phyloP scores from a whole-genome alignment of 2,797 vertebrate genomes.

The Sciurus carolinensis region DNA sequence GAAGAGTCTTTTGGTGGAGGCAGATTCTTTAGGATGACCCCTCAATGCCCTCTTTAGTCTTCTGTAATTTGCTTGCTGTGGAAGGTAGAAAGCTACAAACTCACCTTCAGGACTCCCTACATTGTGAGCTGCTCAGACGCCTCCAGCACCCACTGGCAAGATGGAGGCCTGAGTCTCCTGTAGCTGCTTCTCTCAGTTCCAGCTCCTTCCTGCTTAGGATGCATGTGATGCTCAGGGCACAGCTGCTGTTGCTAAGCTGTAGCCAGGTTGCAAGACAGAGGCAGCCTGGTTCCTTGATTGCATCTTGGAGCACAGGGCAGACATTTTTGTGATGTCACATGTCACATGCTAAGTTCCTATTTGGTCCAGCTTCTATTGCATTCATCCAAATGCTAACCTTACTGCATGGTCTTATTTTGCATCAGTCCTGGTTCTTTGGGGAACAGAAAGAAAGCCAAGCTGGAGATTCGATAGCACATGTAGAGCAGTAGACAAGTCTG shows the following conservation, averaged over 20 bases:
- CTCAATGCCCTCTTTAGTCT: background rate
- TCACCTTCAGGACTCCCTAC: background rate
- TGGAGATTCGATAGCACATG: background rate
- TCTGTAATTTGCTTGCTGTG: background rate
- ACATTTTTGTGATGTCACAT: background rate
- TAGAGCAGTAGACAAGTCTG: background rate
- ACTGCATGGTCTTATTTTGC: background rate
- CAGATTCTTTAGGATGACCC: background rate
- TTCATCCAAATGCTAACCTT: background rate
- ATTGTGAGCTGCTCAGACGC: too few relatives aligned
- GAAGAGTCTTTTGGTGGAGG: background rate
- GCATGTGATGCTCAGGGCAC: too few relatives aligned
- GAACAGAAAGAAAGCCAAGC: background rate
- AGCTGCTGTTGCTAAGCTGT: background rate
- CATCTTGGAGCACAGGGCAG: background rate
- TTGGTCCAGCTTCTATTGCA: background rate
- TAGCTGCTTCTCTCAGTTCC: background rate
- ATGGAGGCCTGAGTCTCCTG: accelerated
- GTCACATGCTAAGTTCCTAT: background rate
- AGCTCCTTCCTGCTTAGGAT: background rate
- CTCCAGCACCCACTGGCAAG: background rate
- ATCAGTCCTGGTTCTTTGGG: background rate
- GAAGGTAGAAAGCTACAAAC: background rate
- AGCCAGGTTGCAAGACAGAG: background rate
- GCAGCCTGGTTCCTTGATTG: background rate